Percentiles rank a stretch among this genome's conserved stretches.
Conservation (phyloP, 2,888 invertebrate genomes). For the Ophion ventricosus region DNA sequence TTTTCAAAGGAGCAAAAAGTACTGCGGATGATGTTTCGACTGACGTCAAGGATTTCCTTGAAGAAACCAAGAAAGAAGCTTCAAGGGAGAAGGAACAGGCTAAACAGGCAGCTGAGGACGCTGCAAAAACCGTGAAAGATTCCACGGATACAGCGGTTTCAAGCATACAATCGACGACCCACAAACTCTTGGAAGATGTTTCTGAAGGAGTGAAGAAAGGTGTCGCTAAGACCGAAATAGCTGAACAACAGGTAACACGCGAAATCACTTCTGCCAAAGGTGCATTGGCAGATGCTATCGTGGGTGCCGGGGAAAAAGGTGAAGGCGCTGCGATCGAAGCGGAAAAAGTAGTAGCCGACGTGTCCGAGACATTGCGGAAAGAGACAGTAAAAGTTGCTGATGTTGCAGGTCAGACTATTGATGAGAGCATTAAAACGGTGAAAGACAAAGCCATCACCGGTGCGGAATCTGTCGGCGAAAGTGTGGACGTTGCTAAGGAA, state of each 20-base stretch:
- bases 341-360: constrained; percentile 14
- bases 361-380: constrained; percentile 49
- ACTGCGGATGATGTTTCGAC: constrained; percentile 69
- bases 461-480: constrained; percentile 44
- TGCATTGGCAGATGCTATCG: constrained; percentile 50
- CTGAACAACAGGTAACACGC: constrained; percentile 44
- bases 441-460: constrained; percentile 46
- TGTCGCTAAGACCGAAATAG: constrained; percentile 35
- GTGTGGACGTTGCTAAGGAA: constrained; percentile 61
- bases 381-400: constrained; percentile 21
- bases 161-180: constrained; percentile 40
- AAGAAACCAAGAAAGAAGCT: constrained; percentile 81
- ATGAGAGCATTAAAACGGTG: constrained; percentile 23
- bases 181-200: constrained; percentile 51
- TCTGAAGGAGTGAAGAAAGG: constrained; percentile 14
- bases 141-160: constrained; percentile 56
- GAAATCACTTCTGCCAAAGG: constrained; percentile 43
- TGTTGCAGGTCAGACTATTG: background rate
- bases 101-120: constrained; percentile 49
- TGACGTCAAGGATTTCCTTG: constrained; percentile 83
- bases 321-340: constrained; percentile 32
- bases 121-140: constrained; percentile 59
- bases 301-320: constrained; percentile 62
- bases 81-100: constrained; percentile 62
- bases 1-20: constrained; percentile 70